phyloP scores from a whole-genome alignment of 2,797 vertebrate species.

The Triplophysa bombifrons region DNA sequence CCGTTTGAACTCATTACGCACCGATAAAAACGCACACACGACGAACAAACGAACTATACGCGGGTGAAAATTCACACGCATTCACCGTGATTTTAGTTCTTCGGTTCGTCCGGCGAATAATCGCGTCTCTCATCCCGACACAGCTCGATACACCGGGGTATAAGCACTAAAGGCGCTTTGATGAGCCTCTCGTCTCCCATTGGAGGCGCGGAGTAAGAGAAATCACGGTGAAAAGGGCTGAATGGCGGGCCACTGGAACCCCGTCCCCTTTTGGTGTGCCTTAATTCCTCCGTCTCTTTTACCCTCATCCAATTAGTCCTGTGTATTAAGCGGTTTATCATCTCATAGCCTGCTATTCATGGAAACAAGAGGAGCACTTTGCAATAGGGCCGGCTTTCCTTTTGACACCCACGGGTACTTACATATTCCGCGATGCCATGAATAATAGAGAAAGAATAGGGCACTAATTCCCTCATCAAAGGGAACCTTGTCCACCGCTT shows the following conservation, averaged over 20 bases:
- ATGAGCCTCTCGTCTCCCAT: slow-evolving; percentile 86
- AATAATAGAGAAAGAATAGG: slow-evolving; percentile 99
- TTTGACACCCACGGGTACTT: slow-evolving; percentile 99
- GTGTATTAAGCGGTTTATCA: slow-evolving; percentile 99
- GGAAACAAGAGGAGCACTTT: slow-evolving; percentile 99
- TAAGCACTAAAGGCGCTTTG: slow-evolving; percentile 85
- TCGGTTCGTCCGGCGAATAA: slow-evolving; percentile 64
- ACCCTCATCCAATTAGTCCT: slow-evolving; percentile 99
- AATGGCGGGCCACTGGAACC: slow-evolving; percentile 92
- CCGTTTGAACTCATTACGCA: background rate
- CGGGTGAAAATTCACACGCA: background rate
- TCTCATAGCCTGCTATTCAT: slow-evolving; percentile 99
- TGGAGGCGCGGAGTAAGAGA: slow-evolving; percentile 77
- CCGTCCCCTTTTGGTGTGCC: slow-evolving; percentile 90
- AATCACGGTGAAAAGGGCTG: slow-evolving; percentile 84
- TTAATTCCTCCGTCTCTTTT: slow-evolving; percentile 99
- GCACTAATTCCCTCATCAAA: slow-evolving; percentile 99
- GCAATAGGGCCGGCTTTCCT: slow-evolving; percentile 99
- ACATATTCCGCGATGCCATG: slow-evolving; percentile 98
- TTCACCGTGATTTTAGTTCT: slow-evolving; percentile 70
- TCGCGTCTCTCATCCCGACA: slow-evolving; percentile 58
- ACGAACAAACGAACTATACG: background rate
- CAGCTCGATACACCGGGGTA: slow-evolving; percentile 65
- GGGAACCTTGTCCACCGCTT: slow-evolving; percentile 98
- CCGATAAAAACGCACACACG: background rate